Base-by-base conservation (phyloP, 2,888 invertebrate genomes). In the Drosophila helvetica region DNA sequence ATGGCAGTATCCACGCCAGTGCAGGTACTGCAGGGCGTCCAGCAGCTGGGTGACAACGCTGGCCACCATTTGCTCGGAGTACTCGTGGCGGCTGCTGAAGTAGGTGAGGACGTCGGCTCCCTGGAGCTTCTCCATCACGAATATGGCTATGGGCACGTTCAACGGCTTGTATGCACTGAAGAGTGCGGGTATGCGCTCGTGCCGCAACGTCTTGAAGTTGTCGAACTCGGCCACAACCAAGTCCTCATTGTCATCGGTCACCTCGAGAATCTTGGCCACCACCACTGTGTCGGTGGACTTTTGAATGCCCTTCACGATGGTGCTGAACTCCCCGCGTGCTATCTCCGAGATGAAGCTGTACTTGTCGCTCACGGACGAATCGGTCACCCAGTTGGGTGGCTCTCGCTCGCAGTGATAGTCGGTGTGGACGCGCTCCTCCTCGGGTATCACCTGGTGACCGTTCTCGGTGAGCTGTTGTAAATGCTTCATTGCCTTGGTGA, bases 91-190 rank as follows among this genome's bases (percentile, higher is more conserved):
- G 80, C 96, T 96, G 0, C 97, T 95, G 62, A 98, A 93, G 91
- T 97, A 98, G 0, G 97, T 96, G 5, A 99, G 93, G 45, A 99
- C 94, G 88, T 98, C 97, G 18, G 98, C 96, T 2, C 99, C 99
- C 90, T 98, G 97, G 0, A 97, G 93, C 90, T 96, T 96, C 86
- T 97, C 97, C 91, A 96, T 92, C 15, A 97, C 93, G 15, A 97
- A 93, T 0, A 95, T 95, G 2, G 96, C 95, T 0, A 95, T 93
- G 1, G 95, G 93, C 0, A 94, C 93, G 10, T 95, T 95, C 4
- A 94, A 93, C 0, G 95, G 94, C 75, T 95, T 95, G 90, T 94
- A 96, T 0, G 96, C 96, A 1, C 94, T 95, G 72, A 96, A 90
- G 2, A 97, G 91, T 63, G 94, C 94, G 50, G 96, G 96, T 91